Evolutionary conservation across 1,140 invertebrate genomes (phyloP), one percentile per base, ranked within the genome.

Genomic region (Drosophila azteca): DNA sequence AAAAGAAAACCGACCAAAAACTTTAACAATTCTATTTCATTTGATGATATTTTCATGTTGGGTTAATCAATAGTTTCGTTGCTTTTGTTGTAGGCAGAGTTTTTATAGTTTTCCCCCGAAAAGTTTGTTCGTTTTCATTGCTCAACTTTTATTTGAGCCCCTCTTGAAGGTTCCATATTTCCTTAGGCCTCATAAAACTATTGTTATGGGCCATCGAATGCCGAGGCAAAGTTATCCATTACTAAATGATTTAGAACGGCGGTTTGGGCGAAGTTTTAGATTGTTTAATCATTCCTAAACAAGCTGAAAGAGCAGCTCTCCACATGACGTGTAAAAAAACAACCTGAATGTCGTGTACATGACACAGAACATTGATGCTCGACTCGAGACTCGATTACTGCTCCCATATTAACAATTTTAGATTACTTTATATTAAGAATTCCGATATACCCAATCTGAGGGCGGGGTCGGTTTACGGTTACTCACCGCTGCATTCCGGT

Each of bases 401-500:
- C 17, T 1, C 17, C 17, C 17, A 20, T 20, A 1, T 20, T 20
- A 1, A 20, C 17, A 20, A 20, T 1, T 20, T 20, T 20, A 20
- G 17, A 20, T 20, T 20, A 20, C 17, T 20, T 20, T 20, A 20
- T 4, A 24, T 5, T 24, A 6, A 5, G 24, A 5, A 0, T 5
- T 4, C 24, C 24, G 24, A 26, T 26, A 26, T 26, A 26, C 24
- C 24, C 24, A 26, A 20, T 20, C 17, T 20, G 17, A 20, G 35
- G 35, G 3, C 11, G 35, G 35, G 3, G 1, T 2, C 5, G 6
- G 48, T 0, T 8, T 8, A 46, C 15, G 15, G 11, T 6, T 55
- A 91, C 90, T 91, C 51, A 91, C 90, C 80, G 90, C 90, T 79
- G 90, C 90, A 84, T 91, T 91, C 50, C 90, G 74, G 71, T 89